Percentiles rank a stretch among this genome's conserved stretches.
phyloP scores from a whole-genome alignment of 1,140 invertebrate species.

The Drosophila bocki region DNA sequence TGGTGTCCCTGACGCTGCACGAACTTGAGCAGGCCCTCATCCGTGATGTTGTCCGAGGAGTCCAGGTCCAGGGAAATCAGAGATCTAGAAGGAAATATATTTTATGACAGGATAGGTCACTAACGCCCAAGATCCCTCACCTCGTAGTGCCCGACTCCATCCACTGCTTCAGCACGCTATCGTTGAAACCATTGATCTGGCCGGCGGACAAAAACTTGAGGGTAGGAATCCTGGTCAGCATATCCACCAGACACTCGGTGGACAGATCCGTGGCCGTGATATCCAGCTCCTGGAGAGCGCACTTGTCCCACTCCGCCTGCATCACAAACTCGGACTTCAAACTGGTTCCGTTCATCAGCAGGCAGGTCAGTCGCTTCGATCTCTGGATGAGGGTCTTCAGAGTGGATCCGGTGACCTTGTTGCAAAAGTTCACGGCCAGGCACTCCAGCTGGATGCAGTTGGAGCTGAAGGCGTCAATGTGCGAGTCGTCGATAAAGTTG shows the following conservation, averaged over 20 bases:
- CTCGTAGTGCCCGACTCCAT: slow-evolving; percentile 94
- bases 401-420: slow-evolving; percentile 98
- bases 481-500: slow-evolving; percentile 99
- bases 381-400: slow-evolving; percentile 97
- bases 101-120: too few species aligned
- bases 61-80: slow-evolving; percentile 96
- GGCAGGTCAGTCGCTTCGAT: slow-evolving; percentile 95
- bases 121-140: slow-evolving; percentile 20
- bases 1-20: slow-evolving; percentile 95
- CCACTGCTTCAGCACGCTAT: slow-evolving; percentile 95
- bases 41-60: slow-evolving; percentile 97
- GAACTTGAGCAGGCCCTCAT: slow-evolving; percentile 96
- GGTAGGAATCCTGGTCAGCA: slow-evolving; percentile 94
- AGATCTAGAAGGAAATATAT: slow-evolving; percentile 53
- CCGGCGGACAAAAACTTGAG: slow-evolving; percentile 96
- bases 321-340: slow-evolving; percentile 95
- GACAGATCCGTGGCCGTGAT: slow-evolving; percentile 98
- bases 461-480: slow-evolving; percentile 98
- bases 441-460: slow-evolving; percentile 98
- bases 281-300: slow-evolving; percentile 95
- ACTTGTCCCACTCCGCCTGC: slow-evolving; percentile 99
- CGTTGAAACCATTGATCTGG: slow-evolving; percentile 98
- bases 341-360: slow-evolving; percentile 98
- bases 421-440: slow-evolving; percentile 97
- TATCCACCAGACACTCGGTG: slow-evolving; percentile 96